A percentile compares a stretch with the other conserved stretches of the same genome.
These are phyloP conservation scores for Tenthredo livida DNA, from an alignment of 2,888 invertebrate species.

Conservation along the genomic window DNA sequence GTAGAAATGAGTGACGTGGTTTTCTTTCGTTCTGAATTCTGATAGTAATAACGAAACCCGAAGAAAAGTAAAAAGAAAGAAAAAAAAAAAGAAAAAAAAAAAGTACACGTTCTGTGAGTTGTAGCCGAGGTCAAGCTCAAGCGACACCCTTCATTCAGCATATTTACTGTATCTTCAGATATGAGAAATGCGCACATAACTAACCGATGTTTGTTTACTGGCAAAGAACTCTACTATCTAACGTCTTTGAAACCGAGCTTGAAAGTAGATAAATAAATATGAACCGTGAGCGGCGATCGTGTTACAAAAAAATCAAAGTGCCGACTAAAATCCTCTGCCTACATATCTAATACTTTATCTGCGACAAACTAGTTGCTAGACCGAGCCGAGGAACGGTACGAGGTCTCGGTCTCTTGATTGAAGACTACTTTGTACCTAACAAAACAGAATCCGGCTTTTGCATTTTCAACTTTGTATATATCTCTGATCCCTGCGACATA, in stretches of 20 bases:
- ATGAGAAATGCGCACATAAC: not conserved
- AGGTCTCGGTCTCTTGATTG: not conserved
- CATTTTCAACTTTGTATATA: not conserved
- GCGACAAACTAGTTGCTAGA: not conserved
- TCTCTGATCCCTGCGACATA: not conserved
- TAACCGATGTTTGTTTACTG: conserved; percentile 3
- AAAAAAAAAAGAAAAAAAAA: not conserved
- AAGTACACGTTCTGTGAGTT: not conserved
- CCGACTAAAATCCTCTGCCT: not conserved
- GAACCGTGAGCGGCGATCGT: not conserved
- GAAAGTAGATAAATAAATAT: conserved; percentile 3
- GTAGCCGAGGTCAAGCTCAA: not conserved
- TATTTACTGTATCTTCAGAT: not conserved
- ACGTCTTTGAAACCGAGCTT: not conserved
- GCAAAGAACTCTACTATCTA: not conserved
- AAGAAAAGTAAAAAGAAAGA: too few relatives aligned
- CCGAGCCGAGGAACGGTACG: not conserved
- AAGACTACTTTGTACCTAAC: not conserved
- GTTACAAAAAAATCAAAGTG: not conserved
- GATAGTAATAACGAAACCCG: not conserved
- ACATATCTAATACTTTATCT: not conserved
- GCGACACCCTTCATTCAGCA: not conserved
- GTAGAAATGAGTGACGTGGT: not conserved
- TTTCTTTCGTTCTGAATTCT: not conserved
- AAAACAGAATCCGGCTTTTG: too few relatives aligned